These are phyloP conservation scores for Dryobota labecula DNA, from an alignment of 2,888 invertebrate species.

Conservation along the genomic window DNA sequence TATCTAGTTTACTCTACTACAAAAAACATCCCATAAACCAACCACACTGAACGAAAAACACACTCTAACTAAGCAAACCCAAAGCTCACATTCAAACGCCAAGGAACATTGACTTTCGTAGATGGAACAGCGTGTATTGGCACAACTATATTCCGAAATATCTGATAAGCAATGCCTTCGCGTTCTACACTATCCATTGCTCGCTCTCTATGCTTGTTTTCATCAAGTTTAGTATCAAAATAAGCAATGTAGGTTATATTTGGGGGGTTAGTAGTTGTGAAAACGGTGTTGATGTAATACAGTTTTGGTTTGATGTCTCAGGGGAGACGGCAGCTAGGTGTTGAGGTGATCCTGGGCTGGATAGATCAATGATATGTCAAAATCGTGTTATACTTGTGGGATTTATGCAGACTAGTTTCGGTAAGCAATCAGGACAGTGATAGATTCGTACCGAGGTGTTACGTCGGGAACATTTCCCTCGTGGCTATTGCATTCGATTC, in stretches of 20 bases:
- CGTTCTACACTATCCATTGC: slow-evolving; percentile 61
- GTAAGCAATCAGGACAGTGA: slow-evolving; percentile 84
- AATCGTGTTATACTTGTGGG: slow-evolving; percentile 87
- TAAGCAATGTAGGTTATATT: slow-evolving; percentile 50
- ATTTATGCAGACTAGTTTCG: slow-evolving; percentile 81
- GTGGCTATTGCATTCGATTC: slow-evolving; percentile 68
- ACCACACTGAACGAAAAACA: slow-evolving; percentile 19
- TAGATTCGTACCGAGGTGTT: slow-evolving; percentile 80
- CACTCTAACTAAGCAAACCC: rapidly evolving
- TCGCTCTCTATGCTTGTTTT: neutral
- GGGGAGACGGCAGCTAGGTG: slow-evolving; percentile 81
- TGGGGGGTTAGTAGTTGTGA: neutral
- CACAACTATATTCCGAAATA: slow-evolving; percentile 62
- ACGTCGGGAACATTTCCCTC: slow-evolving; percentile 67
- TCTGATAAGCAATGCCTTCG: slow-evolving; percentile 40
- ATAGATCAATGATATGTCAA: slow-evolving; percentile 89
- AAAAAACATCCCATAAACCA: slow-evolving; percentile 29
- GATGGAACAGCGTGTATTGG: slow-evolving; percentile 44
- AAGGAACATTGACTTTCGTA: slow-evolving; percentile 50
- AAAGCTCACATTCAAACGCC: slow-evolving; percentile 35
- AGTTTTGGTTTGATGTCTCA: slow-evolving; percentile 77
- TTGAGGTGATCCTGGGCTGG: slow-evolving; percentile 83
- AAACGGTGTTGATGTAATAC: slow-evolving; percentile 67
- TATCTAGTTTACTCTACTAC: slow-evolving; percentile 72
- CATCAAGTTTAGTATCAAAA: neutral